Evolutionary conservation across 2,888 invertebrate genomes (phyloP), one percentile per base, ranked within the genome.

Genomic region (Chromoteleia sp.): DNA sequence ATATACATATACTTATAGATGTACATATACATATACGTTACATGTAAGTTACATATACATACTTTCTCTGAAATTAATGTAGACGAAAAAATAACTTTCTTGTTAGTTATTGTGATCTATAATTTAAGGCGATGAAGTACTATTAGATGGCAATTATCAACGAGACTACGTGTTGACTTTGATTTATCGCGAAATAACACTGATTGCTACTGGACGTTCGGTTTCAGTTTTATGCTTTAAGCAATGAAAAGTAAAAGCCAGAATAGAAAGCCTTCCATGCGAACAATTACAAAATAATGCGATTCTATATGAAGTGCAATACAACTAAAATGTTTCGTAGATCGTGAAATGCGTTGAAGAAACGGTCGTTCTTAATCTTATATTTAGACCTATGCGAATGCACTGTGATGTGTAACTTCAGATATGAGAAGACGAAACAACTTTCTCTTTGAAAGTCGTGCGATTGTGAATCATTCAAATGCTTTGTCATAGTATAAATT

Each of bases 381-480:
- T 43, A 76, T 67, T 67, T 76, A 68, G 33, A 58, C 25, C 5
- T 75, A 65, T 17, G 41, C 41, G 21, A 45, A 41, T 63, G 36
- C 21, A 54, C 43, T 6, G 25, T 29, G 54, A 65, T 74, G 56
- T 58, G 21, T 41, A 58, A 58, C 41, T 67, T 59, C 15, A 50
- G 50, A 75, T 50, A 75, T 39, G 45, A 41, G 36, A 54, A 63
- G 63, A 63, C 3, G 48, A 48, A 48, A 36, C 17, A 58, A 48
- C 65, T 75, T 75, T 75, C 75, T 75, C 65, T 67, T 75, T 48
- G 67, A 75, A 75, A 75, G 75, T 74, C 65, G n/a, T 48, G 30
- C 17, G 39, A 56, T 45, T 14, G 19, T 65, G 25, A 19, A 65
- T 56, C 45, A 45, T 17, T 19, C 19, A 12, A 45, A 58, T 70